Conservation (phyloP, 2,888 invertebrate genomes). For the Argyra leucocephala region DNA sequence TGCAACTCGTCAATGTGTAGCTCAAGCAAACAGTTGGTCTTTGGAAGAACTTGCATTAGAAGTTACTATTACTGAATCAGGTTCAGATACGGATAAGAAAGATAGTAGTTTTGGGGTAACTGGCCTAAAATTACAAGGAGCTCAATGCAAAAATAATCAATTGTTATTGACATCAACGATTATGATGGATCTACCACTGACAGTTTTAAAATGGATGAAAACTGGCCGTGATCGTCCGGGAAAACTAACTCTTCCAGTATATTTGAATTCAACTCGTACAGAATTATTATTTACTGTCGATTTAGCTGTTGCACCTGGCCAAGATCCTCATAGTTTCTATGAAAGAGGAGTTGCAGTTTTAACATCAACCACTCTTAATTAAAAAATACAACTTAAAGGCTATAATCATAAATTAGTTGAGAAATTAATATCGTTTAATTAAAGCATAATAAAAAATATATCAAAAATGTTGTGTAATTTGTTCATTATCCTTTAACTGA, state of each 20-base stretch:
- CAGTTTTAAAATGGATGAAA: conserved; percentile 81
- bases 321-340: conserved; percentile 93
- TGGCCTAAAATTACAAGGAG: conserved; percentile 93
- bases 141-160: conserved; percentile 83
- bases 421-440: no score
- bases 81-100: conserved; percentile 49
- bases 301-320: conserved; percentile 79
- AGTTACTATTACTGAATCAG: conserved; percentile 54
- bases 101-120: conserved; percentile 58
- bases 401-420: no score
- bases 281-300: conserved; percentile 93
- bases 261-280: conserved; percentile 90
- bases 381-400: conserved; percentile 30
- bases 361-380: conserved; percentile 84
- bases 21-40: conserved; percentile 93
- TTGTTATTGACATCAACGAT: conserved; percentile 87
- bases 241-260: conserved; percentile 86
- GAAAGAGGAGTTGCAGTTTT: conserved; percentile 95
- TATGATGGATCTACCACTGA: conserved; percentile 84
- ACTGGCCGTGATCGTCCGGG: conserved; percentile 47
- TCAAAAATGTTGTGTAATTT: no score
- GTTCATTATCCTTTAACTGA: no score
- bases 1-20: conserved; percentile 96
- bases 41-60: conserved; percentile 78
- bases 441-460: no score